Evolutionary conservation across 2,797 vertebrate species (phyloP).

Genomic region (Microctenopoma stevenorrisi): DNA sequence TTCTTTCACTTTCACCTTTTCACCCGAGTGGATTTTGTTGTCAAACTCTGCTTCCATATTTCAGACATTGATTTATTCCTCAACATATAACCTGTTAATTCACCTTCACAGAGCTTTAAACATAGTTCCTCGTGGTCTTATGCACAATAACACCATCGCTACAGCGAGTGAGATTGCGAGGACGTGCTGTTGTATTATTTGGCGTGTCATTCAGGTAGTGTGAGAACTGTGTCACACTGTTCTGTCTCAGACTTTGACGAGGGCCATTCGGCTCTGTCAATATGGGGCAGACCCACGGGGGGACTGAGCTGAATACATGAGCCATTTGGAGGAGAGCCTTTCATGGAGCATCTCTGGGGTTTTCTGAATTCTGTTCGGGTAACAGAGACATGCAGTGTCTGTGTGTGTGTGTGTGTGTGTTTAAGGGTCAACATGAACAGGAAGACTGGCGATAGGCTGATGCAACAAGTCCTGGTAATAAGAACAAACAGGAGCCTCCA

Average conservation of each 20-base stretch:
- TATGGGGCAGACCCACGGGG: conserved; percentile 71
- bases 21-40: conserved; percentile 43
- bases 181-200: conserved; percentile 35
- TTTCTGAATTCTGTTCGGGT: conserved; percentile 72
- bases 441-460: conserved; percentile 67
- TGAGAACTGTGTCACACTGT: conserved; percentile 77
- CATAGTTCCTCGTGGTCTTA: neutral
- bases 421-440: conserved; percentile 47
- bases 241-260: conserved; percentile 60
- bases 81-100: conserved; percentile 12
- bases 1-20: conserved; percentile 6
- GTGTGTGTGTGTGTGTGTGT: conserved; percentile 22
- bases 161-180: conserved; percentile 12
- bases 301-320: conserved; percentile 64
- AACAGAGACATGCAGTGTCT: conserved; percentile 44
- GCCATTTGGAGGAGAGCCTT: conserved; percentile 66
- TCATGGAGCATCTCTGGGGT: conserved; percentile 71
- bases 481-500: conserved; percentile 41
- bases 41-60: conserved; percentile 15
- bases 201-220: conserved; percentile 65
- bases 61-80: conserved; percentile 10
- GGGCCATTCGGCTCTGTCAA: conserved; percentile 74
- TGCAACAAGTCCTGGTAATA: conserved; percentile 52
- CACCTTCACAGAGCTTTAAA: conserved; percentile 24
- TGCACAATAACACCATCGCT: conserved; percentile 17